Evolutionary conservation across 2,888 invertebrate genomes (phyloP).

Genomic region (Lithosia quadra): DNA sequence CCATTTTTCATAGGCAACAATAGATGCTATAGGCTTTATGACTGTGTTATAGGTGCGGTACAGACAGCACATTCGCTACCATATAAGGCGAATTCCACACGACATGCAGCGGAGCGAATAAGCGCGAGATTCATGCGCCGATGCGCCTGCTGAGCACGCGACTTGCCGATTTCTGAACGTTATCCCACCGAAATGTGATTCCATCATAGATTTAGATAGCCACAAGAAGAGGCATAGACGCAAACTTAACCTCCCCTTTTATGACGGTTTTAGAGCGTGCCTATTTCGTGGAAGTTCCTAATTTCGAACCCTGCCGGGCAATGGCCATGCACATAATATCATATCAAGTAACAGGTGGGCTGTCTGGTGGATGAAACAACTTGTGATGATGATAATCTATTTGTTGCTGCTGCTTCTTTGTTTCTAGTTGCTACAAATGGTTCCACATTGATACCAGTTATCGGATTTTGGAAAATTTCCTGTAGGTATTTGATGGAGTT

Average conservation of each 20-base stretch:
- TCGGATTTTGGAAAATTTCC: no score
- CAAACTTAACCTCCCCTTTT: not conserved
- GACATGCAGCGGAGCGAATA: constrained; percentile 67
- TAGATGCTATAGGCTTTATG: constrained; percentile 57
- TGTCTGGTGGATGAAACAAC: no score
- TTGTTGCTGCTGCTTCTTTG: no score
- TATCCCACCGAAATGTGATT: constrained; percentile 49
- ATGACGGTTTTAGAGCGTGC: no score
- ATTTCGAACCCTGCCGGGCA: no score
- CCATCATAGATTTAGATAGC: constrained; percentile 19
- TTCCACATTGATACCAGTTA: no score
- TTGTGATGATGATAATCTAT: no score
- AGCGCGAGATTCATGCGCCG: constrained; percentile 60
- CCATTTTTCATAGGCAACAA: constrained; percentile 62
- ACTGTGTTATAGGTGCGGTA: constrained; percentile 56
- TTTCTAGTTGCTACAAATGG: no score
- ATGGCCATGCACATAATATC: no score
- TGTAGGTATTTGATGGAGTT: not conserved
- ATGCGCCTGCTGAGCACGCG: constrained; percentile 49
- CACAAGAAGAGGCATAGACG: not conserved
- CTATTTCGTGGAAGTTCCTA: no score
- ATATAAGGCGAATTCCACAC: constrained; percentile 81
- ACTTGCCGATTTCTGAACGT: constrained; percentile 50
- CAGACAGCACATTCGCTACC: constrained; percentile 60
- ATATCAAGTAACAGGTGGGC: no score